Percentiles rank a stretch among this genome's conserved stretches.
phyloP scores from a whole-genome alignment of 1,140 invertebrate genomes.

The Laupala kohalensis region DNA sequence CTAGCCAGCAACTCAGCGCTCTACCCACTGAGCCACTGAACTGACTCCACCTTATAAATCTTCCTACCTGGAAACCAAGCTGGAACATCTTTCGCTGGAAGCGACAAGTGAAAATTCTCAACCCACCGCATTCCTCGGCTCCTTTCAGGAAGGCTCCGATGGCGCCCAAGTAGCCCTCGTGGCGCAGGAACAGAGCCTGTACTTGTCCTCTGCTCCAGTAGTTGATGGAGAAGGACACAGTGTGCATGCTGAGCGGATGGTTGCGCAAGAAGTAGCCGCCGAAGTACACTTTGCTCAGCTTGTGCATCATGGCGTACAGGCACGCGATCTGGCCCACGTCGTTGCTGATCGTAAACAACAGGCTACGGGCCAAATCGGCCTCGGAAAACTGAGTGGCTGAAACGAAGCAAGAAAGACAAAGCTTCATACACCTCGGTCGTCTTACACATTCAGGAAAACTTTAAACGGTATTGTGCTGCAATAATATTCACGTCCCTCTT shows the following conservation, averaged over 20 bases:
- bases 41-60: too few relatives aligned
- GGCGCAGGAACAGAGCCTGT: slow-evolving; percentile 55
- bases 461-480: too few relatives aligned
- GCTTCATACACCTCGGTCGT: too few relatives aligned
- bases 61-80: too few relatives aligned
- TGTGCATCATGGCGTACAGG: slow-evolving; percentile 53
- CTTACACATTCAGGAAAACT: too few relatives aligned
- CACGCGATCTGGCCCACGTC: slow-evolving; percentile 65
- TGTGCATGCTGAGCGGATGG: slow-evolving; percentile 63
- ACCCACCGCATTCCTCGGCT: slow-evolving; percentile 39
- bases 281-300: slow-evolving; percentile 53
- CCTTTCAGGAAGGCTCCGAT: slow-evolving; percentile 66
- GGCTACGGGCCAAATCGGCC: slow-evolving; percentile 54
- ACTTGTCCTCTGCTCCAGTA: slow-evolving; percentile 63
- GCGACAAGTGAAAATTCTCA: too few relatives aligned
- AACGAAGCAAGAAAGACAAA: not conserved
- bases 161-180: slow-evolving; percentile 65
- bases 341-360: slow-evolving; percentile 61
- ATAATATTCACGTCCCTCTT: too few relatives aligned
- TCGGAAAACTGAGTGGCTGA: slow-evolving; percentile 29
- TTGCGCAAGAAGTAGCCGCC: slow-evolving; percentile 65
- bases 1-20: too few relatives aligned
- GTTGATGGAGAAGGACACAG: slow-evolving; percentile 58
- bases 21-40: too few relatives aligned
- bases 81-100: too few relatives aligned